Conservation (phyloP, 2,113 vertebrate genomes). For the Gymnarchus niloticus region DNA sequence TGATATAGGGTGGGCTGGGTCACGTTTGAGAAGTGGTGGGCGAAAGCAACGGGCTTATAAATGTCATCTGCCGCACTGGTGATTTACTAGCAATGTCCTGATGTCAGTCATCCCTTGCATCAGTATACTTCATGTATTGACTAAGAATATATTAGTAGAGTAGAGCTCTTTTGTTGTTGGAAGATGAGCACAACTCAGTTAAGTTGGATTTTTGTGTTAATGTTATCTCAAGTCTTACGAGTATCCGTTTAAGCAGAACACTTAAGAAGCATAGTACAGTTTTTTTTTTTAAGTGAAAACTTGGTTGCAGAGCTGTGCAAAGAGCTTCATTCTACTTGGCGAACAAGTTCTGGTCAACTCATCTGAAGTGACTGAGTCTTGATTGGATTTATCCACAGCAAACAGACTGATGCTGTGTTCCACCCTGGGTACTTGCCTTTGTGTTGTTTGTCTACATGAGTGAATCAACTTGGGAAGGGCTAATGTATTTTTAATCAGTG, state of each 20-base stretch:
- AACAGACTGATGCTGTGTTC: neutral
- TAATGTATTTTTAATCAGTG: neutral
- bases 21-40: neutral
- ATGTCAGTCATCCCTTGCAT: neutral
- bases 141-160: neutral
- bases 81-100: neutral
- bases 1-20: neutral
- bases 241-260: neutral
- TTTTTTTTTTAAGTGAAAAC: too few species aligned
- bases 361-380: neutral
- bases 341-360: slow-evolving; percentile 57
- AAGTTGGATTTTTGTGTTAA: neutral
- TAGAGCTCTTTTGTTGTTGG: neutral
- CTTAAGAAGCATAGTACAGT: neutral
- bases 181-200: neutral
- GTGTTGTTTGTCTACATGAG: neutral
- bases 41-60: neutral
- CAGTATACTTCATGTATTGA: neutral
- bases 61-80: neutral
- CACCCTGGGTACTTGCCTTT: neutral
- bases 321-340: slow-evolving; percentile 57
- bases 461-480: neutral
- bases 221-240: neutral
- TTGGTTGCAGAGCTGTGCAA: slow-evolving; percentile 56
- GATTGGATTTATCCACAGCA: neutral